Evolutionary conservation across 2,113 vertebrate genomes (phyloP), one percentile per base, ranked within the genome.

Genomic region (Penelope pileata): DNA sequence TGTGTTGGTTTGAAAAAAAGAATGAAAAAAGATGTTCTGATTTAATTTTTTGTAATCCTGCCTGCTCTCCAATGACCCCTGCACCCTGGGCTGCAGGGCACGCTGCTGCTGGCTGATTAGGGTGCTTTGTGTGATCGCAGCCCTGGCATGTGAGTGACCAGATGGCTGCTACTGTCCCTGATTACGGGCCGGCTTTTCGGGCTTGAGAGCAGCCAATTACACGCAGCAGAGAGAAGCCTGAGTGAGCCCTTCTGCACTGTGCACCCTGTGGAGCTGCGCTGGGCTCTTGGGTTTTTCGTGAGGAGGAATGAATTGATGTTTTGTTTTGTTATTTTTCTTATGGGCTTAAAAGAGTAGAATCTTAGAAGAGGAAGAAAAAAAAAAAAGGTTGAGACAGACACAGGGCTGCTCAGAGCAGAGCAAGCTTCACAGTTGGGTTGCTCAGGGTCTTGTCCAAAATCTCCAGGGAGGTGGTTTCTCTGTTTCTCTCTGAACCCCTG

Each of bases 251-350:
- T 34, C 45, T n/a, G 1, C 12, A 1, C 50, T 7, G 5, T 6
- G 2, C 30, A 48, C 38, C n/a, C 30, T 3, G 21, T 1, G 10
- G 26, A 16, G 30, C n/a, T 16, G 4, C 1, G 2, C 21, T 2
- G 2, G 23, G 26, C 58, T 22, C 0, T 1, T 10, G 27, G 17
- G 17, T n/a, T 42, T 42, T 64, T 29, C 16, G 2, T 2, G 2
- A 45, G 14, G 42, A 30, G 17, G 5, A 48, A 53, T 13, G 4
- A 30, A 47, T 19, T 0, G 2, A 1, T 3, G 9, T 7, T 5
- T 50, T 22, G 2, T 54, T 16, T 54, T 30, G 16, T 30, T 43
- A 43, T 43, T 43, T 36, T 40, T 64, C 68, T 59, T 4, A 12
- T 30, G 24, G 21, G 32, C 47, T 17, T 24, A 21, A 75, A 91